Evolutionary conservation across 2,113 vertebrate species (phyloP).

Genomic region (Gymnarchus niloticus): DNA sequence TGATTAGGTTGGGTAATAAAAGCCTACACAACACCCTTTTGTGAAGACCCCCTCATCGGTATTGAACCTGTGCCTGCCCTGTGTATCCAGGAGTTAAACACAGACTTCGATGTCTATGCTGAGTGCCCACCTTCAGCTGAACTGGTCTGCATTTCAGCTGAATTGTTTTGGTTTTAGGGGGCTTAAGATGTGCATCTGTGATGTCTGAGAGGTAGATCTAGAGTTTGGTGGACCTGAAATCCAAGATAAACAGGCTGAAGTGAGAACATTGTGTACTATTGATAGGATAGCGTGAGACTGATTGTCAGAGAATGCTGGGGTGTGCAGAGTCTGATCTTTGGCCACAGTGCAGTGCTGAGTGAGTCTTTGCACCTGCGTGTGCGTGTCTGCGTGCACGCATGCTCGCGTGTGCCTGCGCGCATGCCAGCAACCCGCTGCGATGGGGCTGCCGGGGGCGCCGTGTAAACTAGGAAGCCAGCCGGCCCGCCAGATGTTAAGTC

Average conservation of each 20-base stretch:
- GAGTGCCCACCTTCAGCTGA: conserved; percentile 55
- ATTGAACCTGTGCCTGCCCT: not conserved
- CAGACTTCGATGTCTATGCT: conserved; percentile 49
- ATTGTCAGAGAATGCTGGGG: not conserved
- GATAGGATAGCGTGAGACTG: not conserved
- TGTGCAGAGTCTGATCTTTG: not conserved
- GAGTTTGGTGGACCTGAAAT: not conserved
- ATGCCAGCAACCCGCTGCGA: conserved; percentile 32
- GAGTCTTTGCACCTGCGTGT: not conserved
- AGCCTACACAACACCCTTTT: no score
- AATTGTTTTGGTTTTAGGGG: not conserved
- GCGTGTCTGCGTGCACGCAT: not conserved
- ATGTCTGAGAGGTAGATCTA: not conserved
- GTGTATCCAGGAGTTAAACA: conserved; percentile 39
- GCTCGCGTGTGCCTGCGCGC: not conserved
- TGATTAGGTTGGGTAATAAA: no score
- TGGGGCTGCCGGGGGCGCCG: conserved; percentile 56
- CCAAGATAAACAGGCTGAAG: not conserved
- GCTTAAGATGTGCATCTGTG: not conserved
- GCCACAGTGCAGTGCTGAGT: not conserved
- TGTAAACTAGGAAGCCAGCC: conserved; percentile 70
- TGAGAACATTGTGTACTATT: not conserved
- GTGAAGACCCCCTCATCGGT: not conserved
- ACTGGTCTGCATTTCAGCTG: conserved; percentile 48
- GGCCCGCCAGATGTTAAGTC: conserved; percentile 64